Conservation (phyloP, 2,888 invertebrate species). For the Ptycholaimellus sp. region DNA sequence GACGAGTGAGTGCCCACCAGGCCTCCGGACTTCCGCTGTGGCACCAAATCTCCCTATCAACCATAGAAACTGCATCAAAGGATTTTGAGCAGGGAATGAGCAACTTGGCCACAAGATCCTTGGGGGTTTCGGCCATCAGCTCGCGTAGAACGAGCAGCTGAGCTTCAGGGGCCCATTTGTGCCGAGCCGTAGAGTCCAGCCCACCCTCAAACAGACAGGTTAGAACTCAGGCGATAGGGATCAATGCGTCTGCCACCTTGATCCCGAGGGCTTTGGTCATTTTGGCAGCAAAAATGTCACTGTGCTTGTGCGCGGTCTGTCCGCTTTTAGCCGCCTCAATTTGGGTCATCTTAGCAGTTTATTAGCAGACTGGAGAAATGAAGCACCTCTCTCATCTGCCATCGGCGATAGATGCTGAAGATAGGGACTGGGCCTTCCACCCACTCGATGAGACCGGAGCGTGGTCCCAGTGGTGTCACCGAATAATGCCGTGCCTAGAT, state of each 20-base stretch:
- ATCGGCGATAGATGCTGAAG: slow-evolving; percentile 78
- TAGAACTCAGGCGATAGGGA: too few relatives aligned
- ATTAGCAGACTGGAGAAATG: too few relatives aligned
- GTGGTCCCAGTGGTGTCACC: slow-evolving; percentile 73
- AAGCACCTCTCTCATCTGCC: slow-evolving; percentile 68
- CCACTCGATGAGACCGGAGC: slow-evolving; percentile 93
- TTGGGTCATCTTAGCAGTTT: too few relatives aligned
- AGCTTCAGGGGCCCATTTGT: slow-evolving; percentile 65
- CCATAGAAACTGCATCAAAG: background rate
- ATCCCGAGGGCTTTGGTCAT: background rate
- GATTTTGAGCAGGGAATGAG: slow-evolving; percentile 10
- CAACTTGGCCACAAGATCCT: slow-evolving; percentile 57
- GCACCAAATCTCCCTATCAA: slow-evolving; percentile 62
- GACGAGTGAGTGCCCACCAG: slow-evolving; percentile 73
- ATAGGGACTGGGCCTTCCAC: slow-evolving; percentile 86
- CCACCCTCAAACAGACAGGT: slow-evolving; percentile 41
- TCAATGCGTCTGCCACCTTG: too few relatives aligned
- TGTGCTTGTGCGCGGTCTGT: background rate
- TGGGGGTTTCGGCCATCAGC: slow-evolving; percentile 66
- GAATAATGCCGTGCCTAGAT: slow-evolving; percentile 88
- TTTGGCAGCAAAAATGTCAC: background rate
- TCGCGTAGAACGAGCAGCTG: slow-evolving; percentile 59
- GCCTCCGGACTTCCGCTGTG: slow-evolving; percentile 59
- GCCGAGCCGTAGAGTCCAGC: slow-evolving; percentile 52
- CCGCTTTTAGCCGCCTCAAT: background rate